phyloP scores from a whole-genome alignment of 1,140 invertebrate genomes.

The Caenorhabditis briggsae region DNA sequence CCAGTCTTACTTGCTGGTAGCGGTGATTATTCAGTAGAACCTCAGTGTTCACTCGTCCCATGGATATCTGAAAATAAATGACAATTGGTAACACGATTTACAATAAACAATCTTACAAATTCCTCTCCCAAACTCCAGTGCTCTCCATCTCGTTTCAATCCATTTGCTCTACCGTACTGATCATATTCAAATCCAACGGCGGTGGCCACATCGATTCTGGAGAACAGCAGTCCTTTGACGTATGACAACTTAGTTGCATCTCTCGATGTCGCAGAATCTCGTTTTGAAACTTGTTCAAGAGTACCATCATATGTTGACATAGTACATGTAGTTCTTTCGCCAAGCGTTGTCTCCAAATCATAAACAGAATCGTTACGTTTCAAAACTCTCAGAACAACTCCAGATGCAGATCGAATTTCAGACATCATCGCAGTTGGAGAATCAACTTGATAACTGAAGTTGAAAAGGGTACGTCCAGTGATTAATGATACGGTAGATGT shows the following conservation, averaged over 20 bases:
- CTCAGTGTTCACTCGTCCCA: conserved; percentile 39
- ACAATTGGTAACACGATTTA: not conserved
- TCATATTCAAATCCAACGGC: conserved; percentile 61
- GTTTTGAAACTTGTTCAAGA: conserved; percentile 52
- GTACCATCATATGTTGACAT: conserved; percentile 55
- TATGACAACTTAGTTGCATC: conserved; percentile 22
- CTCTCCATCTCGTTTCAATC: conserved; percentile 34
- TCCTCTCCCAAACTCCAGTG: conserved; percentile 29
- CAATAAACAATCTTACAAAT: not conserved
- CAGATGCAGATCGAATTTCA: conserved; percentile 43
- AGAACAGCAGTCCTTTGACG: conserved; percentile 35
- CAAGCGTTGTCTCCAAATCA: conserved; percentile 51
- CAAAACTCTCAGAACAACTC: conserved; percentile 31
- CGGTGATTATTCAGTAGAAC: conserved; percentile 5
- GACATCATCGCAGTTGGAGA: conserved; percentile 23
- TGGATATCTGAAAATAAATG: not conserved
- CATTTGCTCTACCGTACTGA: conserved; percentile 21
- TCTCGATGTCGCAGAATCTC: conserved; percentile 19
- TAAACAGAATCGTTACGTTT: conserved; percentile 51
- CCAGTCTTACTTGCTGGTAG: conserved; percentile 18
- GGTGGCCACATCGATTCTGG: conserved; percentile 24
- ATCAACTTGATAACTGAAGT: conserved; percentile 65
- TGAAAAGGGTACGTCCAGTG: conserved; percentile 58
- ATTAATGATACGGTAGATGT: conserved; percentile 57
- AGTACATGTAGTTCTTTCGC: conserved; percentile 20